Conservation (phyloP, 2,113 vertebrate species). For the Brachypteracias leptosomus region DNA sequence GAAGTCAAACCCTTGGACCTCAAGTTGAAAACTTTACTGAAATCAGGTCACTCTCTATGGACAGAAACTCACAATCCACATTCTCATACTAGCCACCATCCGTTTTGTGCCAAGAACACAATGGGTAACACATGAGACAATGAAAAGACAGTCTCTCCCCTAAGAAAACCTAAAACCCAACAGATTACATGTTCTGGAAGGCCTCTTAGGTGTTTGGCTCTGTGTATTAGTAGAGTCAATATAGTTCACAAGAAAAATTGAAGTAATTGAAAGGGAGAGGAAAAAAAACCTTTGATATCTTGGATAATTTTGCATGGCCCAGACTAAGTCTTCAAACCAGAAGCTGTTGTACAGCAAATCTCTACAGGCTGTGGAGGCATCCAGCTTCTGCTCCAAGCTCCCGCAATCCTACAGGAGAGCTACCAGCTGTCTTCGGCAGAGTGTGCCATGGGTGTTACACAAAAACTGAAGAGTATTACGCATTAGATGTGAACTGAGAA, state of each 20-base stretch:
- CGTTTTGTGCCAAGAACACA: neutral
- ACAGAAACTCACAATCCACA: neutral
- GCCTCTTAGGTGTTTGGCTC: neutral
- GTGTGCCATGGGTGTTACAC: rapidly evolving
- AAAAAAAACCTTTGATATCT: neutral
- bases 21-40: neutral
- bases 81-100: neutral
- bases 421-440: neutral
- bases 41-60: neutral
- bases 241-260: neutral
- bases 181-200: neutral
- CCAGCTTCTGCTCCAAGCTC: neutral
- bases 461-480: too few relatives aligned
- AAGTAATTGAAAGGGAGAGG: neutral
- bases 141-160: neutral
- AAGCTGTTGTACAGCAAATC: neutral
- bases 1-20: neutral
- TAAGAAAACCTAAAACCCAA: neutral
- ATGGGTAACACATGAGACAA: neutral
- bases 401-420: neutral
- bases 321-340: neutral
- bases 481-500: neutral
- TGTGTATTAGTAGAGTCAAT: neutral
- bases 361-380: neutral
- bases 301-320: neutral